Evolutionary conservation across 2,888 invertebrate genomes (phyloP).

Genomic region (Ernsta delagoae): DNA sequence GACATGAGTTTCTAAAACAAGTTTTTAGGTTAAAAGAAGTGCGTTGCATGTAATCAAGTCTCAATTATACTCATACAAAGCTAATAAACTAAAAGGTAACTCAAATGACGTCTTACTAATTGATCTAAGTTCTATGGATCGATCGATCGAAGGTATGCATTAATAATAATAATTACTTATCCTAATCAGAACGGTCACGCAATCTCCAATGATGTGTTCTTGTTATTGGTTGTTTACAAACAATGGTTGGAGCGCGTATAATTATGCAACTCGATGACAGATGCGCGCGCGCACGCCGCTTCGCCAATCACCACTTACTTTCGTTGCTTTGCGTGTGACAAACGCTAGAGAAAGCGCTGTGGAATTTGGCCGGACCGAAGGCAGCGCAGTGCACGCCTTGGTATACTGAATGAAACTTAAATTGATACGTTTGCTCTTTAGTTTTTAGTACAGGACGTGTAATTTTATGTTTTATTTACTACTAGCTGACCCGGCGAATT

Average conservation of each 20-base stretch:
- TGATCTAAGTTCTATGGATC: slow-evolving; percentile 26
- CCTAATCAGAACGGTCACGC: slow-evolving; percentile 73
- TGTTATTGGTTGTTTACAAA: slow-evolving; percentile 78
- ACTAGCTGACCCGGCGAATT: too few relatives aligned
- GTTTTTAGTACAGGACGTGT: too few relatives aligned
- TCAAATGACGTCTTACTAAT: slow-evolving; percentile 32
- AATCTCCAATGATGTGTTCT: slow-evolving; percentile 62
- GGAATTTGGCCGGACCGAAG: slow-evolving; percentile 71
- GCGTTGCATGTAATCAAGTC: too few relatives aligned
- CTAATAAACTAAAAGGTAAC: neutral
- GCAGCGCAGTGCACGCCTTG: slow-evolving; percentile 20
- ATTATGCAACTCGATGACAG: slow-evolving; percentile 82
- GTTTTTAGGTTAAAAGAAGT: too few relatives aligned
- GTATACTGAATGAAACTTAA: neutral
- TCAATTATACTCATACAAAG: too few relatives aligned
- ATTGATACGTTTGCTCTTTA: neutral
- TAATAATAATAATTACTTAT: slow-evolving; percentile 37
- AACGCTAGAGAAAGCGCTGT: slow-evolving; percentile 79
- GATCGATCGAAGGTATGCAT: slow-evolving; percentile 39
- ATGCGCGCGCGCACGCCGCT: slow-evolving; percentile 56
- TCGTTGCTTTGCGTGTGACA: slow-evolving; percentile 68
- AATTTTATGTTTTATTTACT: too few relatives aligned
- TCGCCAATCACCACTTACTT: slow-evolving; percentile 76
- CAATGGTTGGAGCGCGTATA: slow-evolving; percentile 77
- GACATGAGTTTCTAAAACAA: too few relatives aligned